Percentiles rank a stretch among this genome's conserved stretches.
These are phyloP conservation scores for Misgurnus anguillicaudatus DNA, from an alignment of 2,113 vertebrate species.

Conservation along the genomic window DNA sequence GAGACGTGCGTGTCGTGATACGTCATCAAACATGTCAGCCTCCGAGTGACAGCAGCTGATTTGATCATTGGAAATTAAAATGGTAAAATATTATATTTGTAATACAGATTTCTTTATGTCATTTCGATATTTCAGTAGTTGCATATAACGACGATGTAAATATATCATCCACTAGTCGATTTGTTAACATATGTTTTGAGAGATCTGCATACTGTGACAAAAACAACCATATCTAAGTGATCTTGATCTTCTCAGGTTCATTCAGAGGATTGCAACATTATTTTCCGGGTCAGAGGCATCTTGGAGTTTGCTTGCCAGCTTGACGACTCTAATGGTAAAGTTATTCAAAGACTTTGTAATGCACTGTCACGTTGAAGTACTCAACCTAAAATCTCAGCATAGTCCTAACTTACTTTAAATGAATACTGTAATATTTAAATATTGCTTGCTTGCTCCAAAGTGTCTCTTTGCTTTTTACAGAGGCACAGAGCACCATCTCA, in stretches of 20 bases:
- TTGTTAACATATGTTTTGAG: background rate
- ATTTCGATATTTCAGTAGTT: background rate
- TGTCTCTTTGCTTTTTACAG: conserved; percentile 65
- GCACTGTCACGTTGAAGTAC: background rate
- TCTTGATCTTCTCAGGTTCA: conserved; percentile 42
- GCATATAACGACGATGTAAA: background rate
- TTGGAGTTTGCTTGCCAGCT: conserved; percentile 81
- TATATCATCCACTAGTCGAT: background rate
- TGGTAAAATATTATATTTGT: conserved; percentile 12
- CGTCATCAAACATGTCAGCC: conserved; percentile 47
- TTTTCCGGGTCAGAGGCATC: conserved; percentile 81
- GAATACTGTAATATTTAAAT: no score
- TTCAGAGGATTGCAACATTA: conserved; percentile 69
- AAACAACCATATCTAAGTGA: no score
- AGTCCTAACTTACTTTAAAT: background rate
- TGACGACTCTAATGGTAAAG: conserved; percentile 72
- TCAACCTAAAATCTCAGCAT: background rate
- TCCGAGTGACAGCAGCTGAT: conserved; percentile 11
- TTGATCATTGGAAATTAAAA: conserved; percentile 10
- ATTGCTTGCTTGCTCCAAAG: background rate
- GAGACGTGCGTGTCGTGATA: background rate
- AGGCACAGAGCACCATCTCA: conserved; percentile 72
- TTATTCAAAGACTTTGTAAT: background rate
- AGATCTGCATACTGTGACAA: background rate
- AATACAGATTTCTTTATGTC: background rate